Evolutionary conservation across 2,797 vertebrate species (phyloP).

Genomic region (Gambusia yucatana): DNA sequence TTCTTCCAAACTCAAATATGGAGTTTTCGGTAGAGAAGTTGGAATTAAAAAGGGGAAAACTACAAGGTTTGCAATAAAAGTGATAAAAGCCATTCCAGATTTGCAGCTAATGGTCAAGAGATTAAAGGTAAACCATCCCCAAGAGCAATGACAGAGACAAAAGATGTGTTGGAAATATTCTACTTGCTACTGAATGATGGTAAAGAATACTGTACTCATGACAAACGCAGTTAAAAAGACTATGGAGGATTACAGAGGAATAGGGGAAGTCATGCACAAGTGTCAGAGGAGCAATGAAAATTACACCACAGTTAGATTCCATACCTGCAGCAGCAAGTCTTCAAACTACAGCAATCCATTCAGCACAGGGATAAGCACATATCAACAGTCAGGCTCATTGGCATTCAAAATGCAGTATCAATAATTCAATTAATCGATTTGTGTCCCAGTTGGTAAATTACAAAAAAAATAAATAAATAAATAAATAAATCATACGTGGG

Average conservation of each 20-base stretch:
- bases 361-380: conserved; percentile 71
- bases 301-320: conserved; percentile 57
- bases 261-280: conserved; percentile 67
- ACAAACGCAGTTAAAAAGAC: conserved; percentile 10
- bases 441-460: conserved; percentile 3
- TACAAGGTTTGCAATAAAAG: conserved; percentile 10
- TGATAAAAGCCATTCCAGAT: conserved; percentile 53
- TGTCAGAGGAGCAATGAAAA: conserved; percentile 45
- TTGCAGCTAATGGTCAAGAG: conserved; percentile 42
- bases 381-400: conserved; percentile 63
- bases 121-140: conserved; percentile 53
- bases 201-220: conserved; percentile 7
- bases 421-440: background rate
- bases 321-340: conserved; percentile 86
- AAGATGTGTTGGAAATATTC: conserved; percentile 21
- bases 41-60: conserved; percentile 14
- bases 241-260: conserved; percentile 11
- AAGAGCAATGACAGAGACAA: conserved; percentile 24
- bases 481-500: background rate
- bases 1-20: background rate
- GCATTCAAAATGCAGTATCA: conserved; percentile 36
- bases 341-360: conserved; percentile 84
- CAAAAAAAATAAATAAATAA: background rate
- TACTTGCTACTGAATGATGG: conserved; percentile 27
- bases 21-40: background rate